A percentile compares a stretch with the other conserved stretches of the same genome.
phyloP scores from a whole-genome alignment of 1,140 invertebrate species.

The Heliconius congener region DNA sequence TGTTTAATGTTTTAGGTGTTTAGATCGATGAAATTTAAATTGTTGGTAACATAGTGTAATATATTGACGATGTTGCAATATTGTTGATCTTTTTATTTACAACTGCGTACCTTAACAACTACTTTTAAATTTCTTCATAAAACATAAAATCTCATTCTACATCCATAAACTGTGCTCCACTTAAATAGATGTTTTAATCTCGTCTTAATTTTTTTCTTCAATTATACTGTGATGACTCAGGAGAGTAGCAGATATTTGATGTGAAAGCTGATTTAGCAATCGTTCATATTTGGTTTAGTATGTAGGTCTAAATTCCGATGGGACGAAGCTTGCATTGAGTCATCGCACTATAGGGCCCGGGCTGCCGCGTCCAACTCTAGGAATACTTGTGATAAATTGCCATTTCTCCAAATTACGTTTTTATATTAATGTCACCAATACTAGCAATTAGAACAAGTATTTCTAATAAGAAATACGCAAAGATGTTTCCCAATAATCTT shows the following conservation, averaged over 20 bases:
- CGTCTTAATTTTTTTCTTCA: constrained; percentile 48
- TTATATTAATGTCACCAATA: neutral
- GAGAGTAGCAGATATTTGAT: constrained; percentile 44
- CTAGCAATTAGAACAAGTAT: constrained; percentile 29
- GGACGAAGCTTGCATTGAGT: constrained; percentile 81
- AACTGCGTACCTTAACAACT: constrained; percentile 55
- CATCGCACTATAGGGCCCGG: constrained; percentile 78
- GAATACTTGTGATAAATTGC: constrained; percentile 42
- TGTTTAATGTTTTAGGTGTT: constrained; percentile 56
- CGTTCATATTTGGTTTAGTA: constrained; percentile 33
- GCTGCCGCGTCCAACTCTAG: constrained; percentile 53
- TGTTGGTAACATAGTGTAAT: constrained; percentile 74
- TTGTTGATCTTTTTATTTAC: constrained; percentile 74
- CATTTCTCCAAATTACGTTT: neutral
- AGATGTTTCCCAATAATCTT: constrained; percentile 27
- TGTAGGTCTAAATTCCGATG: constrained; percentile 58
- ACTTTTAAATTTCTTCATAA: constrained; percentile 51
- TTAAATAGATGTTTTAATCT: constrained; percentile 57
- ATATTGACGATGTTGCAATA: constrained; percentile 78
- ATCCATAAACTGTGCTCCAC: constrained; percentile 59
- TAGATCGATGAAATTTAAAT: constrained; percentile 57
- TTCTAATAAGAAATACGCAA: constrained; percentile 24
- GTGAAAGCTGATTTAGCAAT: constrained; percentile 18
- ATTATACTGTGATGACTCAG: constrained; percentile 80
- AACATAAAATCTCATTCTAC: constrained; percentile 53